Conservation (phyloP, 2,888 invertebrate genomes). For the Scaptomyza polygonia region DNA sequence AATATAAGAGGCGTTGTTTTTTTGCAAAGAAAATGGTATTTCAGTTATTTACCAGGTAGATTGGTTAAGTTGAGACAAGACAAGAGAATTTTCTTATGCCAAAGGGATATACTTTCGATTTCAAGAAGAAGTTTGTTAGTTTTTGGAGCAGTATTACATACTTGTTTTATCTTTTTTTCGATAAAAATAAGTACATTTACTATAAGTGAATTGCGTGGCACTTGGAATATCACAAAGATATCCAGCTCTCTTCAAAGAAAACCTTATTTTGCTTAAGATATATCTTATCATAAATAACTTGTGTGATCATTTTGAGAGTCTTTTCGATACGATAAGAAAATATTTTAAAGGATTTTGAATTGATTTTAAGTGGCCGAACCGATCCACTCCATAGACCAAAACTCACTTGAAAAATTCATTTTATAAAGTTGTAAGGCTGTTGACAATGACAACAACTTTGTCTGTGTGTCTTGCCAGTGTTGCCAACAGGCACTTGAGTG, state of each 20-base stretch:
- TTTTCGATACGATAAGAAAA: slow-evolving; percentile 68
- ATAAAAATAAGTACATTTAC: not conserved
- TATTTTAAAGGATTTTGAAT: slow-evolving; percentile 78
- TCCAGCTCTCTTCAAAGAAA: not conserved
- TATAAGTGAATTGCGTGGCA: not conserved
- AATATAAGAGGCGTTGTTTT: slow-evolving; percentile 55
- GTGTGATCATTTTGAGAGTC: slow-evolving; percentile 30
- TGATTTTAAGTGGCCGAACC: slow-evolving; percentile 73
- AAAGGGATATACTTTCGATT: not conserved
- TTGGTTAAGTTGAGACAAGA: not conserved
- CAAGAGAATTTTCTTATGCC: too few relatives aligned
- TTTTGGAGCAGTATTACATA: too few relatives aligned
- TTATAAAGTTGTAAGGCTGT: slow-evolving; percentile 33
- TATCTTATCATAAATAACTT: slow-evolving; percentile 6
- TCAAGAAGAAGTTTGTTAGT: too few relatives aligned
- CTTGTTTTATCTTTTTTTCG: not conserved
- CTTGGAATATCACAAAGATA: not conserved
- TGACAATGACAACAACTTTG: slow-evolving; percentile 34
- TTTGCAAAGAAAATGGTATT: not conserved
- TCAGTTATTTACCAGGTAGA: not conserved
- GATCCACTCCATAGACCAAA: slow-evolving; percentile 35
- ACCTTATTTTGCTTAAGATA: slow-evolving; percentile 1
- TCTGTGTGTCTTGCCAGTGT: slow-evolving; percentile 11
- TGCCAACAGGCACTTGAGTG: slow-evolving; percentile 33
- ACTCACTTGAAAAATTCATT: slow-evolving; percentile 47